Evolutionary conservation across 1,140 invertebrate genomes (phyloP).

Genomic region (Globodera ellingtonae): DNA sequence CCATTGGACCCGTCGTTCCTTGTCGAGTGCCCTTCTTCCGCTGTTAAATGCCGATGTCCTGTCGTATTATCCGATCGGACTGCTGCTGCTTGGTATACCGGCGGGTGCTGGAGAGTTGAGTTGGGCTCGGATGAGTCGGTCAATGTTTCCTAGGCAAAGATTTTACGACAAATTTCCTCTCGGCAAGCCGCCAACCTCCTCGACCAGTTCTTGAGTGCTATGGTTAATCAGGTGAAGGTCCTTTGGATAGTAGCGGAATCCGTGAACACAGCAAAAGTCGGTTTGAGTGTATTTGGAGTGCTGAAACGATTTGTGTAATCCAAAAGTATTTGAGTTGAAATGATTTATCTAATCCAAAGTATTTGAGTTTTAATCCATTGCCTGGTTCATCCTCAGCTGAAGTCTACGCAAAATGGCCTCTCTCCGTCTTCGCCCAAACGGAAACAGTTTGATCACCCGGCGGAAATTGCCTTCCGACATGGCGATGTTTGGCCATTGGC

Average conservation of each 20-base stretch:
- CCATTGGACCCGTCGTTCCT: background rate
- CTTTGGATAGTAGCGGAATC: slow-evolving; percentile 21
- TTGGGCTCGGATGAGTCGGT: slow-evolving; percentile 26
- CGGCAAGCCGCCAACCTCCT: slow-evolving; percentile 20
- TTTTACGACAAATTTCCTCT: slow-evolving; percentile 28
- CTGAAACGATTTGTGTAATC: slow-evolving; percentile 26
- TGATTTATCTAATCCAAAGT: background rate
- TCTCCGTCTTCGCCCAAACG: slow-evolving; percentile 48
- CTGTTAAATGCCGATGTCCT: background rate
- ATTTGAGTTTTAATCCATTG: slow-evolving; percentile 26
- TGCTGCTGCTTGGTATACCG: background rate
- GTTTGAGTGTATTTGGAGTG: slow-evolving; percentile 46
- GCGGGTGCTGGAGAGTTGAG: background rate
- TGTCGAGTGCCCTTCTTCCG: background rate
- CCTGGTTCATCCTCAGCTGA: slow-evolving; percentile 45
- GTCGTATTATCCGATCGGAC: background rate
- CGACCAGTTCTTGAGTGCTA: slow-evolving; percentile 40
- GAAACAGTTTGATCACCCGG: slow-evolving; percentile 41
- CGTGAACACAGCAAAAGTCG: slow-evolving; percentile 38
- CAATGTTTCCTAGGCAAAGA: slow-evolving; percentile 14
- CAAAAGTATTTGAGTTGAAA: slow-evolving; percentile 21
- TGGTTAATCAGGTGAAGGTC: slow-evolving; percentile 20
- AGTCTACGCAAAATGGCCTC: slow-evolving; percentile 44
- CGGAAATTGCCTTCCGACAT: slow-evolving; percentile 25
- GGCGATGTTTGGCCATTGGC: slow-evolving; percentile 17